Evolutionary conservation across 2,888 invertebrate species (phyloP).

Genomic region (Apodemia arnacis): DNA sequence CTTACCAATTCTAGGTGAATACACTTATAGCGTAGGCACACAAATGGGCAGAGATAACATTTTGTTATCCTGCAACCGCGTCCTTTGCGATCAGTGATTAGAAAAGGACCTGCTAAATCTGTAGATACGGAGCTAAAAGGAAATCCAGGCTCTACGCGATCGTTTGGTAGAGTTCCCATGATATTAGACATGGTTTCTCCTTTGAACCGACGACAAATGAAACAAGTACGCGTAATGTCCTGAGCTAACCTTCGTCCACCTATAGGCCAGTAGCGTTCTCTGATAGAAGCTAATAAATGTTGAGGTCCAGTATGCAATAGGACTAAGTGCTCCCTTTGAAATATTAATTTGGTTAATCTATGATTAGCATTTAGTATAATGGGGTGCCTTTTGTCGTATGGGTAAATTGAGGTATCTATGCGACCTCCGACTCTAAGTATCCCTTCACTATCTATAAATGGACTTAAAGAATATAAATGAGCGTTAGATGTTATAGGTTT

Average conservation of each 20-base stretch:
- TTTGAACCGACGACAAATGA: slow-evolving; percentile 18
- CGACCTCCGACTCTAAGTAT: slow-evolving; percentile 70
- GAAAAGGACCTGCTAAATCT: slow-evolving; percentile 31
- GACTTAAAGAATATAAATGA: slow-evolving; percentile 12
- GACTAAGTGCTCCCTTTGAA: neutral
- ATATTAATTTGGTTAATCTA: neutral
- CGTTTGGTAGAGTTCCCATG: neutral
- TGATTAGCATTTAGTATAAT: neutral
- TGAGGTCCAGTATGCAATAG: neutral
- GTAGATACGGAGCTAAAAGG: slow-evolving; percentile 27
- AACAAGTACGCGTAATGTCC: slow-evolving; percentile 21
- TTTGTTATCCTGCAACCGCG: slow-evolving; percentile 68
- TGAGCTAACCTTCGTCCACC: slow-evolving; percentile 51
- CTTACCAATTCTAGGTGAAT: slow-evolving; percentile 59
- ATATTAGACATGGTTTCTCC: neutral
- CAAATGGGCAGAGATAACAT: slow-evolving; percentile 78
- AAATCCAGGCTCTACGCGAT: slow-evolving; percentile 25
- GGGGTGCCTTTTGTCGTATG: neutral
- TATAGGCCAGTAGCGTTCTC: slow-evolving; percentile 50
- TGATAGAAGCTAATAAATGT: slow-evolving; percentile 11
- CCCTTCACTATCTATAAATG: neutral
- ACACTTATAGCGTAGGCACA: slow-evolving; percentile 70
- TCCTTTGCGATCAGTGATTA: slow-evolving; percentile 53
- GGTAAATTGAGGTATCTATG: slow-evolving; percentile 17
- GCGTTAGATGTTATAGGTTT: neutral